Conservation (phyloP, 2,113 vertebrate species). For the Trochalopteron elliotii region DNA sequence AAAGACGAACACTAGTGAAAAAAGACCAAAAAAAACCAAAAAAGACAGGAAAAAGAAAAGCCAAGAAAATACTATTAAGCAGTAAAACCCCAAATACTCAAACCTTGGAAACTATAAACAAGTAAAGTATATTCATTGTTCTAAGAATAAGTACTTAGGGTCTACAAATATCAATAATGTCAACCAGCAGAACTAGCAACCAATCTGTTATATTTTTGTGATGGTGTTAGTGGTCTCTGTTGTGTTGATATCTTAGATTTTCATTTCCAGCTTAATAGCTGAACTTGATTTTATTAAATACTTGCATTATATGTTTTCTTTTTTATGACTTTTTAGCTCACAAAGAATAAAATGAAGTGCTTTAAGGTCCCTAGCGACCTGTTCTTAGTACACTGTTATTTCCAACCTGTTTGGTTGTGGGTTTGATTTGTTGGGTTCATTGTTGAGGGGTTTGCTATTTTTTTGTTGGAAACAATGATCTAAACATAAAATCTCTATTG, state of each 20-base stretch:
- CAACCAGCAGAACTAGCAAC: not conserved
- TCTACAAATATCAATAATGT: not conserved
- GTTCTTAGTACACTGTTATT: not conserved
- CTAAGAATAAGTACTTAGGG: not conserved
- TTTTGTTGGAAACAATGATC: not conserved
- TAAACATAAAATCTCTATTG: not conserved
- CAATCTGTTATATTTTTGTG: not conserved
- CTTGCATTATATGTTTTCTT: not conserved
- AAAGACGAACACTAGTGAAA: not conserved
- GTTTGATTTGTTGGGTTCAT: not conserved
- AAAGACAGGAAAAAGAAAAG: not conserved
- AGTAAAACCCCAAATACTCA: not conserved
- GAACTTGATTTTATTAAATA: slow-evolving; percentile 29
- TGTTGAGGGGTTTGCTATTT: not conserved
- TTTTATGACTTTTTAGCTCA: slow-evolving; percentile 17
- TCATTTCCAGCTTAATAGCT: not conserved
- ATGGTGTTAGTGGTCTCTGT: not conserved
- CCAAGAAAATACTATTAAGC: not conserved
- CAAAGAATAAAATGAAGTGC: not conserved
- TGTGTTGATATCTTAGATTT: not conserved
- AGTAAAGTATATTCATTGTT: not conserved
- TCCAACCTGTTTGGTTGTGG: not conserved
- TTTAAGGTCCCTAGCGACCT: not conserved
- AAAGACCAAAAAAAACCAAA: not conserved
- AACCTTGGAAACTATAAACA: not conserved